phyloP scores from a whole-genome alignment of 2,113 vertebrate genomes.

The Gallinago jamesoni region DNA sequence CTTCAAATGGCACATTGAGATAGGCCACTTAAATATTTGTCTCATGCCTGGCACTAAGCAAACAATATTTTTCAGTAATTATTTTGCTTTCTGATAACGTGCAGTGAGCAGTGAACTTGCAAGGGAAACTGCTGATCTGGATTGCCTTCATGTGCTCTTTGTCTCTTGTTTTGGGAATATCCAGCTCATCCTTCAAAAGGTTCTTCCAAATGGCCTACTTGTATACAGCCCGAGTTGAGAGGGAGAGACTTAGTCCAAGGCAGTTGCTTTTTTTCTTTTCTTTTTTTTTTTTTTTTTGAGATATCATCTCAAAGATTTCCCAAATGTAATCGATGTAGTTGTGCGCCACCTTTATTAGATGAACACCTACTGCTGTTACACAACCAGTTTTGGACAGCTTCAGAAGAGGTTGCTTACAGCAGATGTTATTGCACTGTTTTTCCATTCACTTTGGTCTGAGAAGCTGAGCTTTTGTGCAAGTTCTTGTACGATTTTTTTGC shows the following conservation, averaged over 20 bases:
- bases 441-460: neutral
- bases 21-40: neutral
- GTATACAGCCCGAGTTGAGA: neutral
- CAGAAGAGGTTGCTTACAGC: neutral
- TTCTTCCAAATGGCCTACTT: neutral
- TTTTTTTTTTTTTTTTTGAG: neutral
- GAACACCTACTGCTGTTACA: neutral
- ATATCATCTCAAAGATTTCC: neutral
- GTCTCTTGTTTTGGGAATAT: neutral
- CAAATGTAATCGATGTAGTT: neutral
- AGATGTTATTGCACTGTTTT: neutral
- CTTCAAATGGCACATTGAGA: neutral
- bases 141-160: rapidly evolving
- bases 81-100: neutral
- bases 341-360: neutral
- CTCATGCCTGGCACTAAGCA: neutral
- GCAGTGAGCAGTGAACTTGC: too few species aligned
- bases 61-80: neutral
- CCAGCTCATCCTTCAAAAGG: neutral
- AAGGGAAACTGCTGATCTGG: neutral
- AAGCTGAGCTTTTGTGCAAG: neutral
- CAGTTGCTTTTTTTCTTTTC: neutral
- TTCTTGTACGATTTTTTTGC: neutral
- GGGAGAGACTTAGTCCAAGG: neutral
- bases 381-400: neutral